These are phyloP conservation scores for Branchinecta lynchi DNA, from an alignment of 1,140 invertebrate species.

Conservation along the genomic window DNA sequence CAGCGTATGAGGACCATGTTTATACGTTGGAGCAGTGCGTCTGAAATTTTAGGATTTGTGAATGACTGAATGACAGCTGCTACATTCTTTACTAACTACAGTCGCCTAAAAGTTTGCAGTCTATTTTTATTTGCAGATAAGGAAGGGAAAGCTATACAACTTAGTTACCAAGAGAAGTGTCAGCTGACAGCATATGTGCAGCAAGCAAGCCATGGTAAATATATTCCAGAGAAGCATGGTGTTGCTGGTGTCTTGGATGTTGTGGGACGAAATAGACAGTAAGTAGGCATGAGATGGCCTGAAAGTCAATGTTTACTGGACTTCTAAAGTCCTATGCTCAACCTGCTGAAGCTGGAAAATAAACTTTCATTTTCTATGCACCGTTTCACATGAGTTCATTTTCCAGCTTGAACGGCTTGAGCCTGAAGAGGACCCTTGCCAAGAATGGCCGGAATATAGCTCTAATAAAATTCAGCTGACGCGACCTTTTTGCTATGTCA, in stretches of 20 bases:
- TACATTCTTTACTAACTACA: too few relatives aligned
- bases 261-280: constrained; percentile 66
- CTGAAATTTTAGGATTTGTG: constrained; percentile 18
- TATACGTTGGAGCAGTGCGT: constrained; percentile 12
- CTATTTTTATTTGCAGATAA: constrained; percentile 54
- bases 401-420: too few relatives aligned
- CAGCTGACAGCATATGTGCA: constrained; percentile 79
- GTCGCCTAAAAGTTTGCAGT: constrained; percentile 16
- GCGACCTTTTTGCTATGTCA: too few relatives aligned
- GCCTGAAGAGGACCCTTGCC: too few relatives aligned
- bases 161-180: constrained; percentile 84
- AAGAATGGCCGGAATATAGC: too few relatives aligned
- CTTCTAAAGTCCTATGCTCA: too few relatives aligned
- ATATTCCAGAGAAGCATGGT: constrained; percentile 51
- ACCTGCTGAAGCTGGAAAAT: too few relatives aligned
- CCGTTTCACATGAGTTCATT: too few relatives aligned
- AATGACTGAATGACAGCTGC: constrained; percentile 17
- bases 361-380: too few relatives aligned
- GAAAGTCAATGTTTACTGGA: too few relatives aligned
- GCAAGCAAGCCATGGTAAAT: constrained; percentile 75
- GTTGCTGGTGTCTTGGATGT: constrained; percentile 86
- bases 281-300: neutral
- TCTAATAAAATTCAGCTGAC: too few relatives aligned
- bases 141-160: constrained; percentile 83
- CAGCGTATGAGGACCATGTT: too few relatives aligned